Conservation (phyloP, 2,797 vertebrate genomes). For the Carduelis carduelis region DNA sequence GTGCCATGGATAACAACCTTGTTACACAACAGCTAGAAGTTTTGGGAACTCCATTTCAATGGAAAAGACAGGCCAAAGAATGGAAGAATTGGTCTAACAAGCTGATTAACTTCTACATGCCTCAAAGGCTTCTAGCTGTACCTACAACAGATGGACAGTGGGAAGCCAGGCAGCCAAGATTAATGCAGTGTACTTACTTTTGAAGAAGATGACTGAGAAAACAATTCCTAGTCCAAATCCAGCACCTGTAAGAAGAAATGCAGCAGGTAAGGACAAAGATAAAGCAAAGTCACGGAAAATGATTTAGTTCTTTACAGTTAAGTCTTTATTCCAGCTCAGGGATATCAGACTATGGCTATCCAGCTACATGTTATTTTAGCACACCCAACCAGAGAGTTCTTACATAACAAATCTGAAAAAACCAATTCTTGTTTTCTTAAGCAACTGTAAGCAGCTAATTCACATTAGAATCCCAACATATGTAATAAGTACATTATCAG, state of each 20-base stretch:
- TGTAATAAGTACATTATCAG: not conserved
- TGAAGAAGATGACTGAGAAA: constrained; percentile 89
- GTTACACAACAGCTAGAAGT: not conserved
- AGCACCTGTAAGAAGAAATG: constrained; percentile 75
- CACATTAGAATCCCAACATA: not conserved
- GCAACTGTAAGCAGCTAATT: not conserved
- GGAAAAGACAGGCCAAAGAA: not conserved
- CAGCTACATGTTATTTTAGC: not conserved
- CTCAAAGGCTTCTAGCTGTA: not conserved
- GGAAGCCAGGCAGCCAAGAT: not conserved
- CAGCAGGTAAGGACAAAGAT: not conserved
- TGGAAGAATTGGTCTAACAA: not conserved
- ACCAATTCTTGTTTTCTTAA: not conserved
- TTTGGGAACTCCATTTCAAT: not conserved
- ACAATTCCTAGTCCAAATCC: constrained; percentile 87
- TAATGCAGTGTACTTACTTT: constrained; percentile 80
- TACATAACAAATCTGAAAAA: not conserved
- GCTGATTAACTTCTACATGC: not conserved
- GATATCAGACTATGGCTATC: not conserved
- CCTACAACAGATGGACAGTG: not conserved
- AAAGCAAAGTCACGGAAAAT: not conserved
- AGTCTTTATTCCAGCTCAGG: not conserved
- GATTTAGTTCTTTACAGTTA: not conserved
- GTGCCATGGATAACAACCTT: not conserved
- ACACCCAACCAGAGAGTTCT: not conserved